Conservation (phyloP, 2,113 vertebrate genomes). For the Chiloscyllium plagiosum region DNA sequence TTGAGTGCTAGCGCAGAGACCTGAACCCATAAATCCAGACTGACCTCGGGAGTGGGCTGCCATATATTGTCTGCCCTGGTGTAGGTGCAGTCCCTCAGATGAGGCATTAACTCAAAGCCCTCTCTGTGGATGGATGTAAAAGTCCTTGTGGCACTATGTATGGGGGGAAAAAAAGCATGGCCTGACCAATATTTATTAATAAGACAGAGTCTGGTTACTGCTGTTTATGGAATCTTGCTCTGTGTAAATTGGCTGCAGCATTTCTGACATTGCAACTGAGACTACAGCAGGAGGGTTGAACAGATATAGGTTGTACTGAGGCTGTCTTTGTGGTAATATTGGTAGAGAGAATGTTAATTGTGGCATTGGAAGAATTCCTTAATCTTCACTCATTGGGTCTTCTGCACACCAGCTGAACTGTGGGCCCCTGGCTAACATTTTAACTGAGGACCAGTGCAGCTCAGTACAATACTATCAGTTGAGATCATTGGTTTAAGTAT, state of each 20-base stretch:
- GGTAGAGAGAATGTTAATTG: not conserved
- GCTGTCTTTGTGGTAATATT: not conserved
- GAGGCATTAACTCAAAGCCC: not conserved
- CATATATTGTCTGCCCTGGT: not conserved
- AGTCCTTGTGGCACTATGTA: not conserved
- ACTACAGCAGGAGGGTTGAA: not conserved
- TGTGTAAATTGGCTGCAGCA: conserved; percentile 79
- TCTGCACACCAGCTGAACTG: conserved; percentile 77
- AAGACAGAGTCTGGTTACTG: not conserved
- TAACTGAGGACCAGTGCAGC: not conserved
- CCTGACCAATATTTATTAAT: not conserved
- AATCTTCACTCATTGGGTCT: conserved; percentile 58
- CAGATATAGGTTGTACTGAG: not conserved
- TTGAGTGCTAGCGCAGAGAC: not conserved
- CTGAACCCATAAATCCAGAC: conserved; percentile 53
- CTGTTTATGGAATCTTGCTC: conserved; percentile 74
- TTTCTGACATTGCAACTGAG: conserved; percentile 42
- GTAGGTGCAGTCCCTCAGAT: not conserved
- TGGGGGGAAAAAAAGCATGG: not conserved
- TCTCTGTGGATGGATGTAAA: not conserved
- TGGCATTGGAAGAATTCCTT: not conserved
- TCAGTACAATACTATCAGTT: not conserved
- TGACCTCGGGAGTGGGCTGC: conserved; percentile 42
- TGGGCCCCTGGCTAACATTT: not conserved
- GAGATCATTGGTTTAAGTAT: not conserved